Conservation (phyloP, 2,888 invertebrate genomes). For the Drosophila monieri region DNA sequence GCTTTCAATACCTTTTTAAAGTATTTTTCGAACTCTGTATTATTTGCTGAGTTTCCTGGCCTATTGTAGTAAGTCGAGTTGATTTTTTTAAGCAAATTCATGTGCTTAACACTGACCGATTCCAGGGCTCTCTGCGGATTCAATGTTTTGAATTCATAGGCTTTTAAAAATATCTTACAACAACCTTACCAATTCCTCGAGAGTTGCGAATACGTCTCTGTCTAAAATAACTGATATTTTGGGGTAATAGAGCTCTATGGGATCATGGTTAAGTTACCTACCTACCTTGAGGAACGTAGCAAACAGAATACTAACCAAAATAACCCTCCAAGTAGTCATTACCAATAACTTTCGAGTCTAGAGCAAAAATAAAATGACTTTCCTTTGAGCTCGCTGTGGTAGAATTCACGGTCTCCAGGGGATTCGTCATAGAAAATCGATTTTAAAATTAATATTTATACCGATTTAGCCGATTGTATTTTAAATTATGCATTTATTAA, state of each 20-base stretch:
- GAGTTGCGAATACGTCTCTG: background rate
- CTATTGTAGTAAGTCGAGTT: slow-evolving; percentile 1
- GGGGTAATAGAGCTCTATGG: background rate
- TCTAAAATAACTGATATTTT: background rate
- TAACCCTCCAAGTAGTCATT: background rate
- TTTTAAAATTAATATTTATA: background rate
- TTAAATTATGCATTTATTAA: too few species aligned
- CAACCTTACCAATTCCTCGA: background rate
- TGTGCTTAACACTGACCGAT: background rate
- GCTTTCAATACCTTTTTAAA: background rate
- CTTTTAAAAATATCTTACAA: too few species aligned
- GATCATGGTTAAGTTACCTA: background rate
- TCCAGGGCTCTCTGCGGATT: background rate
- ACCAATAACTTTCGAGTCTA: background rate
- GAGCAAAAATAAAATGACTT: background rate
- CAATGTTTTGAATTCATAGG: too few species aligned
- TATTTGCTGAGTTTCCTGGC: background rate
- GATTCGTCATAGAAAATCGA: background rate
- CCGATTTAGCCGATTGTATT: too few species aligned
- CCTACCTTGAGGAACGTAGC: background rate
- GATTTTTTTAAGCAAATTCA: background rate
- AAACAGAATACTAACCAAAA: background rate
- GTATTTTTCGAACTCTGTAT: background rate
- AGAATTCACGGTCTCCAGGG: background rate
- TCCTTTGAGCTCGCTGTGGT: background rate